These are phyloP conservation scores for Apis florea DNA, from an alignment of 1,140 invertebrate species.

Conservation along the genomic window DNA sequence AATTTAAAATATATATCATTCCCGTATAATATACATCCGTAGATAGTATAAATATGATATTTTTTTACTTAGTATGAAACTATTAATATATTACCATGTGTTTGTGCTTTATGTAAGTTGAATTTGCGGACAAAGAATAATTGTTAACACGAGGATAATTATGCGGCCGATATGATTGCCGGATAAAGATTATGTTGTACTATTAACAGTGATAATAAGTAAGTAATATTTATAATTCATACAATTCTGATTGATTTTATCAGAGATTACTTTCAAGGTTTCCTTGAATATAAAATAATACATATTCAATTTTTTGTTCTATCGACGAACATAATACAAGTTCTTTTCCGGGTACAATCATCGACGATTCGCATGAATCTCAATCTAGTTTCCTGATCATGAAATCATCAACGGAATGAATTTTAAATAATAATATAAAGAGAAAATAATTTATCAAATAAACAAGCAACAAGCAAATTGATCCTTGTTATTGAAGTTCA, in stretches of 20 bases:
- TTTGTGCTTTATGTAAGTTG: neutral
- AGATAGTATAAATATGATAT: neutral
- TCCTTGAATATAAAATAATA: neutral
- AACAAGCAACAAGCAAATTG: neutral
- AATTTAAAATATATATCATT: neutral
- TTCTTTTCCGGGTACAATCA: neutral
- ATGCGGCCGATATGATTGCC: neutral
- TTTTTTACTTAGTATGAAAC: neutral
- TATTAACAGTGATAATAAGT: neutral
- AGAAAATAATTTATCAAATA: neutral
- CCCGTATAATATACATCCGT: no score
- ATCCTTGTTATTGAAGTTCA: conserved; percentile 4
- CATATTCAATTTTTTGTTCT: neutral
- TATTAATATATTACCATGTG: neutral
- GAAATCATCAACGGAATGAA: neutral
- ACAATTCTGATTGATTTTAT: conserved; percentile 9
- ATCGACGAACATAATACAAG: no score
- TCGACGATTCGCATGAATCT: neutral
- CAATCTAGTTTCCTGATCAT: neutral
- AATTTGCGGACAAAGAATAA: neutral
- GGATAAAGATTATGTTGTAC: neutral
- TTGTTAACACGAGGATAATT: conserved; percentile 19
- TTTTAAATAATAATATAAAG: neutral
- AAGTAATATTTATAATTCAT: neutral
- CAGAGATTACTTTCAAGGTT: neutral